These are phyloP conservation scores for Callyntrura sp. DNA, from an alignment of 2,888 invertebrate genomes.

Conservation along the genomic window DNA sequence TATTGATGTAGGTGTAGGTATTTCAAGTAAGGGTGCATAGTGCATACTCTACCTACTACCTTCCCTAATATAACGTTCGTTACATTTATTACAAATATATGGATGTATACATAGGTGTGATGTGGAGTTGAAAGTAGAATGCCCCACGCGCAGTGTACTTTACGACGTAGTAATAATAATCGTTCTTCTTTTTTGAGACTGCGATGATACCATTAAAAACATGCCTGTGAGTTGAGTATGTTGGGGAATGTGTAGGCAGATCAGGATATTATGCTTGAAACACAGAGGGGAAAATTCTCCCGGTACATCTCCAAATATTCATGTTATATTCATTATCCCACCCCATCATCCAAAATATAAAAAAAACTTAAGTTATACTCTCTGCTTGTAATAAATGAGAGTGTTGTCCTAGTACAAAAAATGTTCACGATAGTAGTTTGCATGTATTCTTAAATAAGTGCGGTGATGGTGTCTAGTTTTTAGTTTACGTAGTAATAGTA, in stretches of 20 bases:
- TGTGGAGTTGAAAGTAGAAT: constrained; percentile 15
- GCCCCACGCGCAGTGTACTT: background rate
- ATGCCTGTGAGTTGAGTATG: background rate
- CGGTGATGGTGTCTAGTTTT: constrained; percentile 14
- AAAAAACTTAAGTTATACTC: constrained; percentile 24
- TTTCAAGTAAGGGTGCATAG: too few relatives aligned
- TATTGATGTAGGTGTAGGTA: too few relatives aligned
- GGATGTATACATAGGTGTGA: background rate
- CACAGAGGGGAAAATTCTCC: background rate
- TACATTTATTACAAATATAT: too few relatives aligned
- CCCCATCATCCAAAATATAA: constrained; percentile 46
- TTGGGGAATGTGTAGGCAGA: background rate
- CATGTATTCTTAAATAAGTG: constrained; percentile 51
- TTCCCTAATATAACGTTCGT: too few relatives aligned
- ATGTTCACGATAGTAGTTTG: constrained; percentile 41
- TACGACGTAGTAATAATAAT: background rate
- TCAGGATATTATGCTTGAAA: background rate
- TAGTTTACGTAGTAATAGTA: background rate
- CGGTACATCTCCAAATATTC: constrained; percentile 10
- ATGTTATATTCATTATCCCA: constrained; percentile 9
- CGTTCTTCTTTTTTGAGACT: background rate
- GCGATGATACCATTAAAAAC: background rate
- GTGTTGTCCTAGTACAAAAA: constrained; percentile 26
- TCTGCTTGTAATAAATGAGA: constrained; percentile 52
- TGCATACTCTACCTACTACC: too few relatives aligned